These are phyloP conservation scores for Drosophila bocqueti DNA, from an alignment of 1,140 invertebrate species.

Conservation along the genomic window DNA sequence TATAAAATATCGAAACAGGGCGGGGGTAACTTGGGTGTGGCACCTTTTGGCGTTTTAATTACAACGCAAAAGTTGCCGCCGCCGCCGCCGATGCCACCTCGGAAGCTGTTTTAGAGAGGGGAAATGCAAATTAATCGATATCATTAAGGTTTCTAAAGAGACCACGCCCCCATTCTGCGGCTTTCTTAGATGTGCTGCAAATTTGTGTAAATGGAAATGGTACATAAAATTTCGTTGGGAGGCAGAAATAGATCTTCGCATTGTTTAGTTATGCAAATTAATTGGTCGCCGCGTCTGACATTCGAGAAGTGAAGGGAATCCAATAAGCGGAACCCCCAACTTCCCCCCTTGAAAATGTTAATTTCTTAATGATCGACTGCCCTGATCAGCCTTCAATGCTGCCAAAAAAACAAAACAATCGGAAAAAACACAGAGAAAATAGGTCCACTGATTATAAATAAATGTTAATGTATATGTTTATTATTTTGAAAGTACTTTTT, in stretches of 20 bases:
- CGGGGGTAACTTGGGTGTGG: constrained; percentile 58
- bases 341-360: constrained; percentile 58
- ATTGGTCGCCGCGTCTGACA: constrained; percentile 59
- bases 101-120: constrained; percentile 19
- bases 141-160: constrained; percentile 69
- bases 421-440: constrained; percentile 14
- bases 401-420: constrained; percentile 40
- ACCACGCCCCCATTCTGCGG: constrained; percentile 48
- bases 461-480: neutral
- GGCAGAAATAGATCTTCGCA: constrained; percentile 50
- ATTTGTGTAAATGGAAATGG: constrained; percentile 26
- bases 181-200: constrained; percentile 52
- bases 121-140: constrained; percentile 82
- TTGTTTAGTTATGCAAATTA: constrained; percentile 79
- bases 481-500: neutral
- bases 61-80: constrained; percentile 67
- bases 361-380: constrained; percentile 72
- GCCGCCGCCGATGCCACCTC: constrained; percentile 9
- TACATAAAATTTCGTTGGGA: constrained; percentile 35
- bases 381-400: constrained; percentile 45
- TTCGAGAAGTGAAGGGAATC: constrained; percentile 68
- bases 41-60: constrained; percentile 82
- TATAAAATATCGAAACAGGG: constrained; percentile 47
- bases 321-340: constrained; percentile 50
- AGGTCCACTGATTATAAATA: neutral